These are phyloP conservation scores for Oryctolagus cuniculus DNA, from an alignment of 2,113 vertebrate genomes.

Conservation along the genomic window DNA sequence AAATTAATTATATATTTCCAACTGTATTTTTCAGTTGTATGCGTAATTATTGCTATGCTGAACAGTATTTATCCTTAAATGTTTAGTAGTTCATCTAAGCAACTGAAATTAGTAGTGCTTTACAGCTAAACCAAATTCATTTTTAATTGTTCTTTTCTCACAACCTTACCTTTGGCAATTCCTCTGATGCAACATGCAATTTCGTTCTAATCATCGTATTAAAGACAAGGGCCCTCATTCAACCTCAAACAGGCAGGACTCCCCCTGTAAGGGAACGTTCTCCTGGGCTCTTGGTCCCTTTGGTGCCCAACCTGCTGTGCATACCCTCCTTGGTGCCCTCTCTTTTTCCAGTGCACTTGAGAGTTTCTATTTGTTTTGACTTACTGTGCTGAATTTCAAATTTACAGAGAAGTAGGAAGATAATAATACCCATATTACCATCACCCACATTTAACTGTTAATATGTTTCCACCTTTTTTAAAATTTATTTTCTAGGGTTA, in stretches of 20 bases:
- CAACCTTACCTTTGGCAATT: neutral
- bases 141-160: conserved; percentile 45
- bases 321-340: accelerated
- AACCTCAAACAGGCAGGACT: neutral
- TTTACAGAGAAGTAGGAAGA: conserved; percentile 16
- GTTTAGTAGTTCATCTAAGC: conserved; percentile 59
- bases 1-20: conserved; percentile 74
- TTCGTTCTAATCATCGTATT: neutral
- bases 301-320: neutral
- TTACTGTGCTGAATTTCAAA: conserved; percentile 6
- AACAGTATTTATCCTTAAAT: conserved; percentile 68
- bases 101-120: conserved; percentile 54
- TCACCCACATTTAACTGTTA: neutral
- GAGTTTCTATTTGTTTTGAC: conserved; percentile 2
- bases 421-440: neutral
- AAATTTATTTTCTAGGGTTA: too few relatives aligned
- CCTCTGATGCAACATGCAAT: neutral
- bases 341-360: neutral
- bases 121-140: conserved; percentile 37
- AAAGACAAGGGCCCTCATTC: neutral
- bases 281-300: neutral
- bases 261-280: neutral
- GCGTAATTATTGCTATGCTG: conserved; percentile 64
- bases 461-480: neutral
- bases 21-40: conserved; percentile 48